Percentiles rank a stretch among this genome's conserved stretches.
phyloP scores from a whole-genome alignment of 2,888 invertebrate species.

The Galerucella nymphaeae region DNA sequence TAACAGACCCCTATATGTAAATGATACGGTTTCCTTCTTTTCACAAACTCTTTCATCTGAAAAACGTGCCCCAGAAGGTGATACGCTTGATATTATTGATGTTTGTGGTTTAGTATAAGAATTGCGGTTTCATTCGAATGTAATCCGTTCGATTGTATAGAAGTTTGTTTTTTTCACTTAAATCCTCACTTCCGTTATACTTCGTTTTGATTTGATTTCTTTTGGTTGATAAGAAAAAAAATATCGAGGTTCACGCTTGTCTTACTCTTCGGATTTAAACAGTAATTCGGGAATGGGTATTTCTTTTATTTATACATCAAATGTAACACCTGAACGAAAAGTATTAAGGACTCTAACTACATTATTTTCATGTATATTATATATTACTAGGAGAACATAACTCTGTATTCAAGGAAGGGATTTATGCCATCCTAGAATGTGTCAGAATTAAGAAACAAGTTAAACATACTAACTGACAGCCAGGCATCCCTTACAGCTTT shows the following conservation, averaged over 20 bases:
- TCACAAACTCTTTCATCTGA: conserved; percentile 24
- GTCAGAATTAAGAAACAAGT: no score
- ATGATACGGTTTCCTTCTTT: conserved; percentile 23
- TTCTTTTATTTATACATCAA: background rate
- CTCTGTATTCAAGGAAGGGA: no score
- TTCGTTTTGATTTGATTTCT: conserved; percentile 1
- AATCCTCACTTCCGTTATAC: conserved; percentile 13
- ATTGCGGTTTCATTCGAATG: conserved; percentile 8
- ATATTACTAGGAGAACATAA: no score
- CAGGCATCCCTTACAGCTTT: no score
- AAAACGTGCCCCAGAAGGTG: conserved; percentile 15
- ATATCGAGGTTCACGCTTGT: background rate
- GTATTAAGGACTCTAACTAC: no score
- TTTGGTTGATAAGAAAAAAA: conserved; percentile 4
- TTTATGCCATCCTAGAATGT: no score
- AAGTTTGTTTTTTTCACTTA: background rate
- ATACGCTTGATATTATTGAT: conserved; percentile 19
- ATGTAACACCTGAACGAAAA: background rate
- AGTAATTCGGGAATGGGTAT: background rate
- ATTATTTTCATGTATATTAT: no score
- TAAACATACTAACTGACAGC: no score
- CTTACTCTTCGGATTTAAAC: background rate
- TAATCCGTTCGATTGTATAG: conserved; percentile 15
- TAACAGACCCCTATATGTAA: conserved; percentile 10
- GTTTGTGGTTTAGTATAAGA: conserved; percentile 17